Percentiles rank a stretch among this genome's conserved stretches.
These are phyloP conservation scores for Lepilemur septentrionalis DNA, from an alignment of 2,797 vertebrate genomes.

Conservation along the genomic window DNA sequence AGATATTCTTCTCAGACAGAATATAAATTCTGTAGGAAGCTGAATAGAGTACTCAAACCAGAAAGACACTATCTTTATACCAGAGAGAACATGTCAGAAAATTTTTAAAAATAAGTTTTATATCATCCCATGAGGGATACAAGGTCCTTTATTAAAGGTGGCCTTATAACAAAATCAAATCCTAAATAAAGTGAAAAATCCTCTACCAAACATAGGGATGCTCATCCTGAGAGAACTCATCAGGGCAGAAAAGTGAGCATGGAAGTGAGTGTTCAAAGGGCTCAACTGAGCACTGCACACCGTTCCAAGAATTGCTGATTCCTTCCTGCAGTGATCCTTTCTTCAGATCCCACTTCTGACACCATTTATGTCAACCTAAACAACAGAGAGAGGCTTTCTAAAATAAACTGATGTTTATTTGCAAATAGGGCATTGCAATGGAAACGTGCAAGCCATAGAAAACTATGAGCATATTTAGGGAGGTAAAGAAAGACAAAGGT, in stretches of 20 bases:
- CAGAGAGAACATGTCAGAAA: neutral
- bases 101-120: neutral
- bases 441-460: neutral
- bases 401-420: neutral
- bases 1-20: neutral
- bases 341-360: neutral
- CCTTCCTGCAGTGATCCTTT: neutral
- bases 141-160: neutral
- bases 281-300: neutral
- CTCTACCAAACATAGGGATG: neutral
- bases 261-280: neutral
- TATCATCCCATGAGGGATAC: neutral
- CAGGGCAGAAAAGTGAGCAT: neutral
- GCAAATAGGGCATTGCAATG: neutral
- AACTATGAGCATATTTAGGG: neutral
- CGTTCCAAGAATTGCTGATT: neutral
- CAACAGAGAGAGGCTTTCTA: neutral
- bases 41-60: neutral
- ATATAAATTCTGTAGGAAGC: neutral
- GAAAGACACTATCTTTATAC: neutral
- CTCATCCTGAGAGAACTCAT: neutral
- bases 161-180: neutral
- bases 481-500: neutral
- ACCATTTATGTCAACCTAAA: neutral
- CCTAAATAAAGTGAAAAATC: neutral